These are phyloP conservation scores for Muraenolepis orangiensis DNA, from an alignment of 2,797 vertebrate genomes.

Conservation along the genomic window DNA sequence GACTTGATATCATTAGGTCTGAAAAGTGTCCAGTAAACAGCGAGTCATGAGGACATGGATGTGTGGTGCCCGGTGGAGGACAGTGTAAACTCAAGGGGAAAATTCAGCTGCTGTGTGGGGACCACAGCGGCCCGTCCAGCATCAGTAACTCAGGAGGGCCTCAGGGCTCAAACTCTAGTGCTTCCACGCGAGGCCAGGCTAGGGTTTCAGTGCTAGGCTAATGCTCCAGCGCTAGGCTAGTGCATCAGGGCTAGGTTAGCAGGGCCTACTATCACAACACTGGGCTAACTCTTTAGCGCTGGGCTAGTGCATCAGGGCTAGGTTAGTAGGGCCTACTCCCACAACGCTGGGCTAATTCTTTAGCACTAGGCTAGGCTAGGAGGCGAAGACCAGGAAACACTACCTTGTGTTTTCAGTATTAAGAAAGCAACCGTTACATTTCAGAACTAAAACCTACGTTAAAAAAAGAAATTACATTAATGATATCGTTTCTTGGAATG, in stretches of 20 bases:
- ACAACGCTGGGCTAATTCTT: neutral
- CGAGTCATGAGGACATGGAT: neutral
- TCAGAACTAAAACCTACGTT: neutral
- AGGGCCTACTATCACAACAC: neutral
- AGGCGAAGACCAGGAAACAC: conserved; percentile 22
- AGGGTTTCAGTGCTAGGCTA: neutral
- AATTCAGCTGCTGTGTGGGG: neutral
- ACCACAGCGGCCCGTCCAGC: neutral
- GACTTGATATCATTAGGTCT: neutral
- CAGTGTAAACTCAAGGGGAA: neutral
- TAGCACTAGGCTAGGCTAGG: neutral
- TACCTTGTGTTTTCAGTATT: conserved; percentile 31
- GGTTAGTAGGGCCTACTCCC: too few species aligned
- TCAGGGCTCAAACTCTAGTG: neutral
- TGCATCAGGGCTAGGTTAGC: too few species aligned
- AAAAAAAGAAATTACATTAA: conserved; percentile 27
- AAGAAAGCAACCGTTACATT: conserved; percentile 29
- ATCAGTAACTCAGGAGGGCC: neutral
- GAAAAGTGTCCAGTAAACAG: conserved; percentile 12
- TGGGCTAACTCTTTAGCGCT: too few species aligned
- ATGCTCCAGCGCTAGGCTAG: neutral
- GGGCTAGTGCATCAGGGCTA: neutral
- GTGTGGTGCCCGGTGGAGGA: neutral
- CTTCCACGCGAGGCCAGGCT: neutral
- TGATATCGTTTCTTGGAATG: conserved; percentile 40